These are phyloP conservation scores for Aptenodytes patagonicus DNA, from an alignment of 2,113 vertebrate genomes.

Conservation along the genomic window DNA sequence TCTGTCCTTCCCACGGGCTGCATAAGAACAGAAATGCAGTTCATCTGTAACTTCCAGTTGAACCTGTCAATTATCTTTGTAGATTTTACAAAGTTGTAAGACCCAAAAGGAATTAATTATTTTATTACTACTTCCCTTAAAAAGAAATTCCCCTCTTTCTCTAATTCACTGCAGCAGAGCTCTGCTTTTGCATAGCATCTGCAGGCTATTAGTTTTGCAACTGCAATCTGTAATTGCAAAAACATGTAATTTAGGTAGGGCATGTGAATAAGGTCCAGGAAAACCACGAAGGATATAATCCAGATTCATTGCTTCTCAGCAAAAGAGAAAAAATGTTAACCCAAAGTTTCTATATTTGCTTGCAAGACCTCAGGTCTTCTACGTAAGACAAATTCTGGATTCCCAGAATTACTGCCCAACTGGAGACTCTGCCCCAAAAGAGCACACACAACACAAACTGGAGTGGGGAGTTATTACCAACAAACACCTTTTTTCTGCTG, in stretches of 20 bases:
- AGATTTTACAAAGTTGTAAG: slow-evolving; percentile 25
- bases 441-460: not conserved
- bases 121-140: slow-evolving; percentile 34
- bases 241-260: slow-evolving; percentile 64
- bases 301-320: slow-evolving; percentile 35
- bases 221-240: slow-evolving; percentile 60
- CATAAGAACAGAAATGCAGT: not conserved
- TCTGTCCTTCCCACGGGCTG: not conserved
- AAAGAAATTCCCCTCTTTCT: slow-evolving; percentile 14
- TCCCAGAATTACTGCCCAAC: not conserved
- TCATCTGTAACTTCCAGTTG: not conserved
- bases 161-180: not conserved
- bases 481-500: not conserved
- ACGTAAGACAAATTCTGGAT: not conserved
- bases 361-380: not conserved
- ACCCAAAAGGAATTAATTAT: slow-evolving; percentile 31
- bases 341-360: slow-evolving; percentile 15
- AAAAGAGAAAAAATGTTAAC: slow-evolving; percentile 1
- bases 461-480: not conserved
- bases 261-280: slow-evolving; percentile 29
- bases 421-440: not conserved
- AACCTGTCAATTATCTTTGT: not conserved
- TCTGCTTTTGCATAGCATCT: slow-evolving; percentile 46
- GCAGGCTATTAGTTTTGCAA: slow-evolving; percentile 60
- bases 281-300: slow-evolving; percentile 25